A percentile compares a stretch with the other conserved stretches of the same genome.
These are phyloP conservation scores for Panthera leo DNA, from an alignment of 2,113 vertebrate genomes.

Conservation along the genomic window DNA sequence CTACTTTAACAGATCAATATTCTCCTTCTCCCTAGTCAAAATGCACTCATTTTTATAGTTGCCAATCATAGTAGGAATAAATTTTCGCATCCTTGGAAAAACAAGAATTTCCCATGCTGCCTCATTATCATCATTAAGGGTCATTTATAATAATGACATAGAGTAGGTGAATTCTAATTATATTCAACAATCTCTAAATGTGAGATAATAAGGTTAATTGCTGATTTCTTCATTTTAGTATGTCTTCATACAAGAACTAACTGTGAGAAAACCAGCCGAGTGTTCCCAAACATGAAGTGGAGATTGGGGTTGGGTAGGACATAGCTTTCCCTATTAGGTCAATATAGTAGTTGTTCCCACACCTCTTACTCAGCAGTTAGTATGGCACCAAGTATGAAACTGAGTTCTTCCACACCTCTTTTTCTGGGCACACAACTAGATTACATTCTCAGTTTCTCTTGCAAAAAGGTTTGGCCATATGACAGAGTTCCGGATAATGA, in stretches of 20 bases:
- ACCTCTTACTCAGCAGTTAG: background rate
- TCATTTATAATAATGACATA: background rate
- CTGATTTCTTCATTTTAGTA: constrained; percentile 18
- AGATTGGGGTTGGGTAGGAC: background rate
- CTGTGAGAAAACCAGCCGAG: background rate
- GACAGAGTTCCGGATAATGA: background rate
- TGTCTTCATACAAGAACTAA: background rate
- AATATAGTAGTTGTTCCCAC: no score
- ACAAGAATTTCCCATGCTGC: background rate
- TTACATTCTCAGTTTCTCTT: background rate
- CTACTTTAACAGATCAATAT: background rate
- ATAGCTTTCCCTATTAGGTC: background rate
- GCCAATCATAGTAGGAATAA: background rate
- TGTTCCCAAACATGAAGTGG: background rate
- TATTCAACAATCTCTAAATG: background rate
- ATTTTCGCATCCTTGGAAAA: background rate
- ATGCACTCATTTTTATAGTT: background rate
- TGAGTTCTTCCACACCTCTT: background rate
- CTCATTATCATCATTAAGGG: background rate
- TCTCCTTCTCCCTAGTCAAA: background rate
- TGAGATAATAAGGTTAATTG: background rate
- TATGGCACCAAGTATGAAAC: background rate
- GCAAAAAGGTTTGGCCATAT: background rate
- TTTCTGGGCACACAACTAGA: background rate
- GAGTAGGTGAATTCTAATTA: background rate